Conservation (phyloP, 2,113 vertebrate species). For the Eolophus roseicapilla region DNA sequence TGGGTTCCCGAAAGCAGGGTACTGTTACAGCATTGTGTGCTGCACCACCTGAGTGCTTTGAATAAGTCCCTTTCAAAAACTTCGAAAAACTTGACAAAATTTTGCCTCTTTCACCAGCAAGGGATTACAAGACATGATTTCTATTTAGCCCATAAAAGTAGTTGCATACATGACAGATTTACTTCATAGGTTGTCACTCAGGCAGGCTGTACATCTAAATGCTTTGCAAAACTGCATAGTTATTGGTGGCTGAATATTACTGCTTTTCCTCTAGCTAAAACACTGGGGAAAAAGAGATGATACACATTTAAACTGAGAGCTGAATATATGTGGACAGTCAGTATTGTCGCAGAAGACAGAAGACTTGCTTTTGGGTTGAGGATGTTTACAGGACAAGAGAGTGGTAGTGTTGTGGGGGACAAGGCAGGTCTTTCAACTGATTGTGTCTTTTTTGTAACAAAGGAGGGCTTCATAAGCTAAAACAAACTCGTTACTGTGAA, state of each 20-base stretch:
- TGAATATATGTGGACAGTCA: not conserved
- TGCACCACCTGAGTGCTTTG: not conserved
- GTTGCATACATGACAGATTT: not conserved
- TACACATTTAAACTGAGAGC: not conserved
- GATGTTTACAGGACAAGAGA: not conserved
- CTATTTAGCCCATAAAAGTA: not conserved
- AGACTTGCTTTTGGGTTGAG: not conserved
- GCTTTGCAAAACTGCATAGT: not conserved
- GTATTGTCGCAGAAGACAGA: not conserved
- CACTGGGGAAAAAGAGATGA: not conserved
- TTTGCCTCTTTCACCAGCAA: not conserved
- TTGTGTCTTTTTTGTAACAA: not conserved
- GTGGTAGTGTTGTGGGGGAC: not conserved
- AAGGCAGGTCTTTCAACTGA: not conserved
- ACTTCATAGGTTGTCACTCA: not conserved
- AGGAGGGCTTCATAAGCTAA: not conserved
- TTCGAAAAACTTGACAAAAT: not conserved
- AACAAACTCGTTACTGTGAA: not conserved
- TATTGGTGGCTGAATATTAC: not conserved
- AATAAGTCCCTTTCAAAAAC: not conserved
- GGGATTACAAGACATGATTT: not conserved
- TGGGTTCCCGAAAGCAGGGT: not conserved
- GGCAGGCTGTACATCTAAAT: not conserved
- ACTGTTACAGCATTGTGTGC: not conserved
- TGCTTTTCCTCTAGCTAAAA: not conserved